Conservation (phyloP, 2,797 vertebrate genomes). For the Eulemur mongoz region DNA sequence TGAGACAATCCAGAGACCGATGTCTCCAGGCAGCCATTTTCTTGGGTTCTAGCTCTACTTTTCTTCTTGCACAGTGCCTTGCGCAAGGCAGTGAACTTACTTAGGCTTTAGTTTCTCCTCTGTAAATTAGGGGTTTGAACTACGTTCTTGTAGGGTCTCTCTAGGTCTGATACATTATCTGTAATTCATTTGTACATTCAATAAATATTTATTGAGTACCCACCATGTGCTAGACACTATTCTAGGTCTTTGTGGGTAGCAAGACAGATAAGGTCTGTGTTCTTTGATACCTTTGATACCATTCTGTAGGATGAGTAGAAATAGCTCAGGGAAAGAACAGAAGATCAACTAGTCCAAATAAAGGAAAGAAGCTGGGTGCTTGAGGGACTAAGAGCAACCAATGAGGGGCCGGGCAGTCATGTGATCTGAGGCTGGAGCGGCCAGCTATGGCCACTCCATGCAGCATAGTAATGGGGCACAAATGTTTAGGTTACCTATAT, state of each 20-base stretch:
- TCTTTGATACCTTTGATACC: neutral
- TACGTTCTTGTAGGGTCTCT: neutral
- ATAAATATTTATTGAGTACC: neutral
- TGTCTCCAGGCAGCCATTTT: neutral
- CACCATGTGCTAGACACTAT: neutral
- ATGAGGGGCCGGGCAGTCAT: neutral
- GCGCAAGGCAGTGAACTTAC: neutral
- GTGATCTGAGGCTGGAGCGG: neutral
- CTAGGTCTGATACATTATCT: neutral
- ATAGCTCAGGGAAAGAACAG: neutral
- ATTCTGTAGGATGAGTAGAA: neutral
- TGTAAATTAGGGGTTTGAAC: neutral
- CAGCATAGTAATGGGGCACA: neutral
- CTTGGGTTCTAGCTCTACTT: neutral
- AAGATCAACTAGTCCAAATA: neutral
- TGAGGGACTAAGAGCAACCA: neutral
- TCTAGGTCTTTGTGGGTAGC: neutral
- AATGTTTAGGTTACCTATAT: no score
- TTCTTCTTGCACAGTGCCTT: neutral
- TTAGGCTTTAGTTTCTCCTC: neutral
- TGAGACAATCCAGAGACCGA: neutral
- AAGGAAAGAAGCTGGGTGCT: neutral
- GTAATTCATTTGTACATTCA: neutral
- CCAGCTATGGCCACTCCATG: neutral
- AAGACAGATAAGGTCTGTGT: neutral